Conservation (phyloP, 2,113 vertebrate genomes). For the Microtus pennsylvanicus region DNA sequence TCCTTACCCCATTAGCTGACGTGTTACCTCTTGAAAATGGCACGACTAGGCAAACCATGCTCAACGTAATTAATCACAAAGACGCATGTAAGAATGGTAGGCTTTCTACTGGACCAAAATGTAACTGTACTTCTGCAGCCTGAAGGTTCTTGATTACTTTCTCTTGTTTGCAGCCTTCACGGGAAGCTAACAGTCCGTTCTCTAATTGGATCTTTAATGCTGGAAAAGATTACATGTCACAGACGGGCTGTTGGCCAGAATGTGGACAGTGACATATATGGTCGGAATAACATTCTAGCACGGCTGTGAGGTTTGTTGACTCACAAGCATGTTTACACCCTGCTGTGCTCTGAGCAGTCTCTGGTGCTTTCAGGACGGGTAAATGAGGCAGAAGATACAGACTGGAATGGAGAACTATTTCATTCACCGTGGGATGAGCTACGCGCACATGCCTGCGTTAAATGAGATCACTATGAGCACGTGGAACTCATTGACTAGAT, state of each 20-base stretch:
- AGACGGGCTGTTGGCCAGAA: not conserved
- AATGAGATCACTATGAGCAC: not conserved
- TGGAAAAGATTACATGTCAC: not conserved
- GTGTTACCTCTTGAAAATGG: not conserved
- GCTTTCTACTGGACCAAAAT: not conserved
- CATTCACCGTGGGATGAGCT: not conserved
- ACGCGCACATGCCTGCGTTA: not conserved
- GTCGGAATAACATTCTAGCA: not conserved
- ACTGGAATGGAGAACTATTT: not conserved
- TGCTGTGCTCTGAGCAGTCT: not conserved
- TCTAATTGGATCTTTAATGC: not conserved
- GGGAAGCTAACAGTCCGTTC: not conserved
- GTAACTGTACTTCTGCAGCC: not conserved
- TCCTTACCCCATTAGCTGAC: slow-evolving; percentile 25
- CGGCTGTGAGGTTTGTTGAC: not conserved
- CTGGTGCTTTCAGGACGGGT: not conserved
- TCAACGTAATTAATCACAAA: slow-evolving; percentile 45
- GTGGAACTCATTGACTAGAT: not conserved
- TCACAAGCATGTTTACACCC: not conserved
- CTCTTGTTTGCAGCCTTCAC: not conserved
- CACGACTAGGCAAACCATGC: not conserved
- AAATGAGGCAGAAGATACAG: not conserved
- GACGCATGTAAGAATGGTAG: not conserved
- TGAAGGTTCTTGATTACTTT: not conserved
- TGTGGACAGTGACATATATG: not conserved